Conservation (phyloP, 2,888 invertebrate genomes). For the Baccha elongata region DNA sequence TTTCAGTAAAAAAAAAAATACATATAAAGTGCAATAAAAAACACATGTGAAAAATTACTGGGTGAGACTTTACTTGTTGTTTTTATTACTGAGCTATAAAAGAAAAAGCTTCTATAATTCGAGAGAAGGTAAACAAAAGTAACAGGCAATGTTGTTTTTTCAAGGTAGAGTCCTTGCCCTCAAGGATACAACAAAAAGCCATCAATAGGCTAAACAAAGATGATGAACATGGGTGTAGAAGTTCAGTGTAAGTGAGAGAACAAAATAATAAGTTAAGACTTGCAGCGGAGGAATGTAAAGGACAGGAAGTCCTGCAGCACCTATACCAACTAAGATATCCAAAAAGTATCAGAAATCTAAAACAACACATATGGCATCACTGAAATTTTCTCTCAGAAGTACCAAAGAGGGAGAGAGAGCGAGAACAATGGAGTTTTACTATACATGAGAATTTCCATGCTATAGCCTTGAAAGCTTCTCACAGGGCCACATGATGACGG, state of each 20-base stretch:
- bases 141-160: conserved; percentile 32
- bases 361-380: conserved; percentile 33
- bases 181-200: conserved; percentile 31
- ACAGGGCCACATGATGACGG: conserved; percentile 38
- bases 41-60: conserved; percentile 28
- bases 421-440: not conserved
- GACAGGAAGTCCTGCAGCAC: not conserved
- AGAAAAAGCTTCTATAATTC: conserved; percentile 58
- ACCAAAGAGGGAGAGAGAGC: not conserved
- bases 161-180: conserved; percentile 48
- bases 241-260: conserved; percentile 6
- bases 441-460: not conserved
- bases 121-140: conserved; percentile 61
- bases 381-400: not conserved
- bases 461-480: conserved; percentile 58
- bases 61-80: not conserved
- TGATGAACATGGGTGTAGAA: no score
- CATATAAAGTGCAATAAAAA: not conserved
- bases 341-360: not conserved
- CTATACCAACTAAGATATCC: no score
- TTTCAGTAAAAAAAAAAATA: conserved; percentile 3
- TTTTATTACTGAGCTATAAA: conserved; percentile 11
- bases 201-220: conserved; percentile 13
- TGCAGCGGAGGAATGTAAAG: not conserved
- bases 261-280: not conserved